Percentiles rank a stretch among this genome's conserved stretches.
phyloP scores from a whole-genome alignment of 2,113 vertebrate species.

The Lynx canadensis region DNA sequence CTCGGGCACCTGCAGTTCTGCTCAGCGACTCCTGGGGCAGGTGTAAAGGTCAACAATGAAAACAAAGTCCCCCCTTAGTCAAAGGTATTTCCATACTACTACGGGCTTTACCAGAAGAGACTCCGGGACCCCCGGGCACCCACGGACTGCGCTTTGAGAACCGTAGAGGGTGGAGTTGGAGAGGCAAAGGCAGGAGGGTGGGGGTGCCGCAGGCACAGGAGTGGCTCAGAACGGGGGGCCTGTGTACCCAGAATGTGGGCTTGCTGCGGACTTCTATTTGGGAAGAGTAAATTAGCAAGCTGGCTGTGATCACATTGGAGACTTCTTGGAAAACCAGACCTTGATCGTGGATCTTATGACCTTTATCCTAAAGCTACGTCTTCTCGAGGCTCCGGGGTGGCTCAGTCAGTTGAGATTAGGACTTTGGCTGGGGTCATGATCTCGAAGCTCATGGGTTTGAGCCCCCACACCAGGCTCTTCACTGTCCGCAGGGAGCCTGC shows the following conservation, averaged over 20 bases:
- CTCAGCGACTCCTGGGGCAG: not conserved
- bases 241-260: not conserved
- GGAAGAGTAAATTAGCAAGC: not conserved
- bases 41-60: fast-evolving
- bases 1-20: too few species aligned
- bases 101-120: too few species aligned
- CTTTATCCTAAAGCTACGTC: not conserved
- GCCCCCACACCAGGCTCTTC: too few species aligned
- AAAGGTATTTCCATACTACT: too few species aligned
- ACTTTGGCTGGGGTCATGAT: too few species aligned
- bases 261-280: not conserved
- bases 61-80: not conserved
- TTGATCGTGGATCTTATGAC: not conserved
- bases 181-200: fast-evolving
- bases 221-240: not conserved
- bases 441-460: too few species aligned
- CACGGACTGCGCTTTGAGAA: not conserved
- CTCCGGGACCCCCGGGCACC: not conserved
- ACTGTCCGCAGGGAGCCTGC: too few species aligned
- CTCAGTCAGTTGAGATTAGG: too few species aligned
- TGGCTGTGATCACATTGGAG: not conserved
- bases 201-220: fast-evolving
- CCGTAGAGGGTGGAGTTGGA: not conserved
- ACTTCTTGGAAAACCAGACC: not conserved
- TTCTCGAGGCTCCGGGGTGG: not conserved